Evolutionary conservation across 2,797 vertebrate species (phyloP), one percentile per base, ranked within the genome.

Genomic region (Micropoecilia bifurca): DNA sequence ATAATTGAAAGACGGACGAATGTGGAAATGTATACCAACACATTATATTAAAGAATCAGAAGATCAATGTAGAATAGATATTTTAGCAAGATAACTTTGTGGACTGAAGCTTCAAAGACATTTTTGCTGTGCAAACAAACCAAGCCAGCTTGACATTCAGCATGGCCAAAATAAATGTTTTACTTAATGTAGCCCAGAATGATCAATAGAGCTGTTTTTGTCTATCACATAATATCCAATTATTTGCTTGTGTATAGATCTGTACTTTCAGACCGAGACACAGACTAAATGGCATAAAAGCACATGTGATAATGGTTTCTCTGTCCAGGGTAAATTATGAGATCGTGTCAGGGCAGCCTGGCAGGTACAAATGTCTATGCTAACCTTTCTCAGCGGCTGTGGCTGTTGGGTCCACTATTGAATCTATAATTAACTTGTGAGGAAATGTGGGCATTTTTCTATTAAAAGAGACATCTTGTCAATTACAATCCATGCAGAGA

Each of bases 401-500:
- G 92, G 93, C 88, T 83, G 74, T 85, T 87, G 90, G 94, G 90
- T 92, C 91, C 85, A 75, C 88, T 93, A 95, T 94, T 95, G 93
- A 95, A 96, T 95, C 95, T 95, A 95, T 96, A 95, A 96, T 95
- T 94, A 96, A 95, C 94, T 94, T 88, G 93, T 93, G 91, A 92
- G 90, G 93, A 96, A 96, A 96, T 93, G 93, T 95, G 92, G 90
- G 92, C 93, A 95, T 96, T 95, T 96, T 96, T 96, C 94, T 96
- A 96, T 96, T 96, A 96, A 95, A 95, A 95, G 94, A 95, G 95
- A 96, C 96, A 96, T 96, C 94, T 95, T 96, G 96, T 96, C 96
- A 96, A 96, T 96, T 96, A 95, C 93, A 96, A 94, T 95, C 94
- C 95, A 95, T 74, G 90, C 91, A 91, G 92, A 96, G 93, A 96